These are phyloP conservation scores for Pterois miles DNA, from an alignment of 2,797 vertebrate species.

Conservation along the genomic window DNA sequence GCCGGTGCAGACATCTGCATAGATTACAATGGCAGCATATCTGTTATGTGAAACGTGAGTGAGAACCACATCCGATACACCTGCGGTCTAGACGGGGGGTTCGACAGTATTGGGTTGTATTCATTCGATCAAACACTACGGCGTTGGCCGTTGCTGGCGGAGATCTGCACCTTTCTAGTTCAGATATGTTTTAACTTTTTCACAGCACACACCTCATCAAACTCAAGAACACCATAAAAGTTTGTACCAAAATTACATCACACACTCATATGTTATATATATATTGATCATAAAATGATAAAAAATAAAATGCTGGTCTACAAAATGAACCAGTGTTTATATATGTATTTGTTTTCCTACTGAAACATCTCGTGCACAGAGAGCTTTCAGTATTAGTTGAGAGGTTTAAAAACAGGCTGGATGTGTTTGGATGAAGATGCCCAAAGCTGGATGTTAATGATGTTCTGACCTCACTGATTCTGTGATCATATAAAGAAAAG, in stretches of 20 bases:
- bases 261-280: constrained; percentile 61
- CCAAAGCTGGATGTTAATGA: constrained; percentile 38
- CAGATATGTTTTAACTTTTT: constrained; percentile 57
- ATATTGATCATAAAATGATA: constrained; percentile 69
- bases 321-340: constrained; percentile 56
- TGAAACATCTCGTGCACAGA: constrained; percentile 81
- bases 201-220: constrained; percentile 40
- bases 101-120: too few species aligned
- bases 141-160: not conserved
- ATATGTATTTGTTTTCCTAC: constrained; percentile 42
- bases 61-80: too few species aligned
- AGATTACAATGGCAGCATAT: too few species aligned
- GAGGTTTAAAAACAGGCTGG: constrained; percentile 75
- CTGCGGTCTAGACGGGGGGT: too few species aligned
- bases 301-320: constrained; percentile 64
- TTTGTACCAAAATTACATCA: constrained; percentile 61
- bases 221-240: constrained; percentile 39
- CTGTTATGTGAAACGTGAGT: too few species aligned
- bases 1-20: too few species aligned
- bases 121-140: too few species aligned
- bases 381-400: constrained; percentile 69
- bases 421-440: constrained; percentile 54
- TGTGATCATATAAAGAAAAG: not conserved
- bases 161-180: constrained; percentile 5
- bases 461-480: constrained; percentile 13